Evolutionary conservation across 2,888 invertebrate genomes (phyloP).

Genomic region (Diaperis boleti): DNA sequence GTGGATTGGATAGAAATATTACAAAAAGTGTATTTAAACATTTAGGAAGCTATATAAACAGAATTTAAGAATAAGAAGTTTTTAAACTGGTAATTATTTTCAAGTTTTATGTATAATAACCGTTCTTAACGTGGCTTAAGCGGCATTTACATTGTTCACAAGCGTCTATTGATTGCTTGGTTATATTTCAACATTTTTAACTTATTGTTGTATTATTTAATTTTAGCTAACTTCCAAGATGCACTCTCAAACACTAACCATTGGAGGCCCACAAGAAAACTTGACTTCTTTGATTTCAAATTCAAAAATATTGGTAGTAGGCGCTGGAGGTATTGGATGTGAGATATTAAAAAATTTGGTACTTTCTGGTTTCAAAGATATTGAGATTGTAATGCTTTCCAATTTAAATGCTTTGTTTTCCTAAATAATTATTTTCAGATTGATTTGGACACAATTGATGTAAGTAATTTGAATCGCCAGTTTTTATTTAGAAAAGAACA

Average conservation of each 20-base stretch:
- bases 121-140: too few species aligned
- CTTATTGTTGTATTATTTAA: too few species aligned
- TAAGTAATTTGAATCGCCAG: slow-evolving; percentile 98
- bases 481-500: slow-evolving; percentile 99
- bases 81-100: too few species aligned
- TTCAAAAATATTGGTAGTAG: slow-evolving; percentile 87
- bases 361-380: slow-evolving; percentile 90
- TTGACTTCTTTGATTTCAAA: slow-evolving; percentile 67
- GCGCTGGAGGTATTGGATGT: slow-evolving; percentile 99
- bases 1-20: too few species aligned
- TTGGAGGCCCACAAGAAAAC: neutral
- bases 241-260: neutral
- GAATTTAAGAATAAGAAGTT: too few species aligned
- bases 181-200: too few species aligned
- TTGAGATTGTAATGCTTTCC: slow-evolving; percentile 85
- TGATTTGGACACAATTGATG: slow-evolving; percentile 99
- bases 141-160: too few species aligned
- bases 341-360: slow-evolving; percentile 98
- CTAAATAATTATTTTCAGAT: slow-evolving; percentile 76
- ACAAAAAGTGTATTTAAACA: too few species aligned
- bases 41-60: too few species aligned
- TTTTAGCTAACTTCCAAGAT: too few species aligned
- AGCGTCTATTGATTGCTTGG: too few species aligned
- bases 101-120: too few species aligned
- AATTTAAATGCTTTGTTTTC: slow-evolving; percentile 14